These are phyloP conservation scores for Salminus brasiliensis DNA, from an alignment of 2,113 vertebrate species.

Conservation along the genomic window DNA sequence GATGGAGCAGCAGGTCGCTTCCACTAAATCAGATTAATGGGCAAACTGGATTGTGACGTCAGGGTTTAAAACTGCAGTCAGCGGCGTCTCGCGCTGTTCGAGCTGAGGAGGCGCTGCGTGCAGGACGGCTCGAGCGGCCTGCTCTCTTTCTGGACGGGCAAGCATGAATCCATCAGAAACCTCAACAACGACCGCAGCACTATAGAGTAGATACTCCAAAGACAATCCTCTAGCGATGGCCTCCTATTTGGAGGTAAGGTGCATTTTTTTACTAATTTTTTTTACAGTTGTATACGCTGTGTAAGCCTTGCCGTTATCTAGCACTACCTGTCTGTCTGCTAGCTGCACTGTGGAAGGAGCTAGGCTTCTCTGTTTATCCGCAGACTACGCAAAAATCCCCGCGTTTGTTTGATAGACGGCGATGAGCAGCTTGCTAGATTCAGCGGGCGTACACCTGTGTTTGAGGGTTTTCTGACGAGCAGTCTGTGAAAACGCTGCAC, in stretches of 20 bases:
- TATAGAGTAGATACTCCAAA: slow-evolving; percentile 40
- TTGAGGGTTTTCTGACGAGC: slow-evolving; percentile 12
- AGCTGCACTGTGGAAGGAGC: not conserved
- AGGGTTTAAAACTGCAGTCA: slow-evolving; percentile 58
- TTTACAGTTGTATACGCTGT: not conserved
- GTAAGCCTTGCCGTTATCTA: not conserved
- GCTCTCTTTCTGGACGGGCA: slow-evolving; percentile 11
- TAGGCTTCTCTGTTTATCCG: not conserved
- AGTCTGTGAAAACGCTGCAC: not conserved
- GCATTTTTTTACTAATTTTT: not conserved
- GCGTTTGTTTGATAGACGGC: not conserved
- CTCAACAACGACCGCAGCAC: not conserved
- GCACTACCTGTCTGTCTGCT: fast-evolving
- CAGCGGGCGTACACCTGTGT: not conserved
- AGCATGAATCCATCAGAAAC: slow-evolving; percentile 46
- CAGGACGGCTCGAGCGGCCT: slow-evolving; percentile 10
- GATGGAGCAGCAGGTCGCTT: slow-evolving; percentile 28
- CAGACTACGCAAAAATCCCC: too few relatives aligned
- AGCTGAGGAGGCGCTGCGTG: not conserved
- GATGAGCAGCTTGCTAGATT: not conserved
- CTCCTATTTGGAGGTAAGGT: slow-evolving; percentile 73
- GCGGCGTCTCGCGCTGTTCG: slow-evolving; percentile 42
- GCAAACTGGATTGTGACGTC: slow-evolving; percentile 77
- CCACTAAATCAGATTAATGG: slow-evolving; percentile 71
- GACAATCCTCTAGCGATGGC: slow-evolving; percentile 63